Conservation (phyloP, 1,140 invertebrate genomes). For the Drosophila leontia region DNA sequence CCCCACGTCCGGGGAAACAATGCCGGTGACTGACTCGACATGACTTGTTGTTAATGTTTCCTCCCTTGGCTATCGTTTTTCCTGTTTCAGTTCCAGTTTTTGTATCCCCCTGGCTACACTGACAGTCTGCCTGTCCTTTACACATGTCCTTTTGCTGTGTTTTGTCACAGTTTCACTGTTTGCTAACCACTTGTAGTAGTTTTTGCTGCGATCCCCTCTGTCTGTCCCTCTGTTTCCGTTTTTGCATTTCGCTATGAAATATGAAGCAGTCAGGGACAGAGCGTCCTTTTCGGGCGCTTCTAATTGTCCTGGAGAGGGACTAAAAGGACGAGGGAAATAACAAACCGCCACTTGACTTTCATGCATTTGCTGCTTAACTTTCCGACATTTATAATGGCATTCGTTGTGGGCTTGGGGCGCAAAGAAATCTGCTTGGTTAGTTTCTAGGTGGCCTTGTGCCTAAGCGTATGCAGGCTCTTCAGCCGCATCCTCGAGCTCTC, state of each 20-base stretch:
- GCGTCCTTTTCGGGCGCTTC: constrained; percentile 30
- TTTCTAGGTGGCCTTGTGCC: constrained; percentile 41
- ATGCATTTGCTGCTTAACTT: constrained; percentile 67
- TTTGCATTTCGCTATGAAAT: constrained; percentile 42
- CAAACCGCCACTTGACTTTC: constrained; percentile 65
- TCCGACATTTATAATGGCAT: constrained; percentile 66
- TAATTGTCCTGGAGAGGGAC: constrained; percentile 55
- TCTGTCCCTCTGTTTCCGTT: constrained; percentile 5
- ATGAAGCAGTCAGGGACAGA: constrained; percentile 17
- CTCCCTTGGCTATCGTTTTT: constrained; percentile 9
- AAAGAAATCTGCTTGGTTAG: constrained; percentile 20
- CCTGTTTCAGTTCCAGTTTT: not conserved
- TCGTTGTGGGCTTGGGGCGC: constrained; percentile 15
- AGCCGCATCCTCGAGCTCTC: constrained; percentile 11
- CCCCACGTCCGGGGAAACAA: not conserved
- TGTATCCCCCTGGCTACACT: not conserved
- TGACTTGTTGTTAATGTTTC: constrained; percentile 32
- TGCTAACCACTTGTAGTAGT: constrained; percentile 57
- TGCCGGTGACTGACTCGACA: constrained; percentile 21
- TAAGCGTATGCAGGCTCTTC: constrained; percentile 55
- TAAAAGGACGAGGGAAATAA: constrained; percentile 21
- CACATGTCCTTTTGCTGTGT: constrained; percentile 59
- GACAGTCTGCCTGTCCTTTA: constrained; percentile 38
- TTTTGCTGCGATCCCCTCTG: constrained; percentile 13
- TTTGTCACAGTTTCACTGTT: constrained; percentile 35